A percentile compares a stretch with the other conserved stretches of the same genome.
Conservation (phyloP, 2,113 vertebrate genomes). For the Gnathonemus echidnorhynchus region DNA sequence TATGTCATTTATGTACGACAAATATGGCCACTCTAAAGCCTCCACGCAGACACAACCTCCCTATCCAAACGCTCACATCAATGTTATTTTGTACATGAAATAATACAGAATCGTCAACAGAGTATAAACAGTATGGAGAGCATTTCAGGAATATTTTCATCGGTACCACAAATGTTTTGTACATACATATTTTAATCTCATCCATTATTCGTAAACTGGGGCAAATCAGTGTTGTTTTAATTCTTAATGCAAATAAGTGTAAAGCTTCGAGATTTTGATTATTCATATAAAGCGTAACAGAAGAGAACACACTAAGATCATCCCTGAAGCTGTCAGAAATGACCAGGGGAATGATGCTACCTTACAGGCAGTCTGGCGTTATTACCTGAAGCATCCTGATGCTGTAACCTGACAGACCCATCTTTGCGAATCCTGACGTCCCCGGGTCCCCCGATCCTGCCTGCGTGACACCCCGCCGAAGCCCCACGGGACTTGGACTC, state of each 20-base stretch:
- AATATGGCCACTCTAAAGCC: constrained; percentile 1
- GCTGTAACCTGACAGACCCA: constrained; percentile 62
- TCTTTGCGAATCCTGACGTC: constrained; percentile 74
- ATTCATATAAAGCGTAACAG: background rate
- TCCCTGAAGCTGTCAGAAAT: background rate
- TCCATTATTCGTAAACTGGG: background rate
- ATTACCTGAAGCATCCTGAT: constrained; percentile 47
- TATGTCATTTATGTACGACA: background rate
- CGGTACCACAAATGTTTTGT: background rate
- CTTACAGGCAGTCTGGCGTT: background rate
- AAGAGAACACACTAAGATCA: background rate
- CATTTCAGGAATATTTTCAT: background rate
- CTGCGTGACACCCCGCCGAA: constrained; percentile 21
- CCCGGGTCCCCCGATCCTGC: constrained; percentile 53
- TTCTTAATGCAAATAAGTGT: background rate
- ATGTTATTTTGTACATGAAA: background rate
- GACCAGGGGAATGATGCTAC: background rate
- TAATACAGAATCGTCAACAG: background rate
- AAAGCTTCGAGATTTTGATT: background rate
- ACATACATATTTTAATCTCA: background rate
- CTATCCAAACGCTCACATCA: background rate
- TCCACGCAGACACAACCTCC: background rate
- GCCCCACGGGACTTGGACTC: constrained; percentile 37
- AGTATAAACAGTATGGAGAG: background rate
- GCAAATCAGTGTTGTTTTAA: background rate